phyloP scores from a whole-genome alignment of 2,888 invertebrate genomes.

The Spialia ferax region DNA sequence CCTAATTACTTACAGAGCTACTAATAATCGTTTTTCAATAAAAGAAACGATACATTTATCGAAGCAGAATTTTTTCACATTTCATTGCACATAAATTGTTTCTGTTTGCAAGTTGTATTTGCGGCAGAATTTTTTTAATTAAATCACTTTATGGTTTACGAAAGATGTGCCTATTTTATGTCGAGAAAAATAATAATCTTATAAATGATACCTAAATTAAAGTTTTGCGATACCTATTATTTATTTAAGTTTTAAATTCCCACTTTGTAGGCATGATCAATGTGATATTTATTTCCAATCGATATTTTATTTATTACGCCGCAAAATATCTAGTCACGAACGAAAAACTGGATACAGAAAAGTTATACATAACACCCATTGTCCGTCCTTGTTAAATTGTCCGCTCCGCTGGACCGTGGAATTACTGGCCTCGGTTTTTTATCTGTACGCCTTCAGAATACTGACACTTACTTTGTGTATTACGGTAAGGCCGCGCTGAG shows the following conservation, averaged over 20 bases:
- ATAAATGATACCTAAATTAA: background rate
- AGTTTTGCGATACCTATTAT: no score
- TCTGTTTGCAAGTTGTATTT: background rate
- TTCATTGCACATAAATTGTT: conserved; percentile 7
- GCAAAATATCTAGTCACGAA: background rate
- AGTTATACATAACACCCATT: background rate
- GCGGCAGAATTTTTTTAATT: conserved; percentile 1
- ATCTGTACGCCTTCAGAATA: conserved; percentile 22
- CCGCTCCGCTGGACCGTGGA: conserved; percentile 24
- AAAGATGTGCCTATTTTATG: background rate
- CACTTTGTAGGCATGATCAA: no score
- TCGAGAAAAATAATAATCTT: background rate
- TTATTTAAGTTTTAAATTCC: no score
- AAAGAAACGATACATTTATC: background rate
- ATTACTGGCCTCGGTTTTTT: conserved; percentile 16
- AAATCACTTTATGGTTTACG: background rate
- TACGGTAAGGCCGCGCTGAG: no score
- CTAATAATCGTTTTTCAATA: background rate
- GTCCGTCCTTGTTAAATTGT: conserved; percentile 22
- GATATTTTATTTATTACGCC: no score
- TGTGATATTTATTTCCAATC: no score
- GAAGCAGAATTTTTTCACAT: background rate
- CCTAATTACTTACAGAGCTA: no score
- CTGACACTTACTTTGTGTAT: conserved; percentile 8
- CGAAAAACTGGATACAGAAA: background rate